Conservation (phyloP, 1,140 invertebrate species). For the Drosophila biarmipes region DNA sequence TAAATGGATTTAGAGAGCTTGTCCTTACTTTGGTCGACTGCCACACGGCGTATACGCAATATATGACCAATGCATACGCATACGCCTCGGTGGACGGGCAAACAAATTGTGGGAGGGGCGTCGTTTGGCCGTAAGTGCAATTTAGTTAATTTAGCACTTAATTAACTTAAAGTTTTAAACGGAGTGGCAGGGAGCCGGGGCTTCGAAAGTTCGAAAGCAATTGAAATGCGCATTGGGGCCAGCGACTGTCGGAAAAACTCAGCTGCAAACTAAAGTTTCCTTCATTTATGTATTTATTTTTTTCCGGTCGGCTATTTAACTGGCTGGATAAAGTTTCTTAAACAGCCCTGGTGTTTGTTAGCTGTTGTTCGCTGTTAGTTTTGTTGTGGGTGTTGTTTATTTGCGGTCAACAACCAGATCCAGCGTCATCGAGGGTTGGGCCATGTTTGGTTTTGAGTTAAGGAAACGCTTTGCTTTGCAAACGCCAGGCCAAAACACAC, state of each 20-base stretch:
- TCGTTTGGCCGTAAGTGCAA: slow-evolving; percentile 54
- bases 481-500: neutral
- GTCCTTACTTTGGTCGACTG: neutral
- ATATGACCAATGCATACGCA: slow-evolving; percentile 46
- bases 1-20: neutral
- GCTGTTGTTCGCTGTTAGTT: slow-evolving; percentile 60
- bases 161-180: slow-evolving; percentile 65
- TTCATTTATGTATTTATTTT: slow-evolving; percentile 41
- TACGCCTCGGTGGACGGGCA: slow-evolving; percentile 28
- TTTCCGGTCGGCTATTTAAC: slow-evolving; percentile 49
- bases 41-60: slow-evolving; percentile 36
- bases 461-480: slow-evolving; percentile 24
- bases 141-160: slow-evolving; percentile 78
- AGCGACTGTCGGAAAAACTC: slow-evolving; percentile 67
- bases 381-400: slow-evolving; percentile 62
- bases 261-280: slow-evolving; percentile 45
- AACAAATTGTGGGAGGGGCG: slow-evolving; percentile 44
- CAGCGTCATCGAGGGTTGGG: slow-evolving; percentile 25
- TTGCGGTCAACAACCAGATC: slow-evolving; percentile 63
- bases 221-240: slow-evolving; percentile 75
- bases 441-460: slow-evolving; percentile 33
- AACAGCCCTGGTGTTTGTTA: slow-evolving; percentile 68
- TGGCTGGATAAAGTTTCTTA: slow-evolving; percentile 65
- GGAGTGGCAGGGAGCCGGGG: slow-evolving; percentile 2
- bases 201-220: slow-evolving; percentile 44